These are phyloP conservation scores for Orientallactaga sibirica DNA, from an alignment of 2,797 vertebrate species.

Conservation along the genomic window DNA sequence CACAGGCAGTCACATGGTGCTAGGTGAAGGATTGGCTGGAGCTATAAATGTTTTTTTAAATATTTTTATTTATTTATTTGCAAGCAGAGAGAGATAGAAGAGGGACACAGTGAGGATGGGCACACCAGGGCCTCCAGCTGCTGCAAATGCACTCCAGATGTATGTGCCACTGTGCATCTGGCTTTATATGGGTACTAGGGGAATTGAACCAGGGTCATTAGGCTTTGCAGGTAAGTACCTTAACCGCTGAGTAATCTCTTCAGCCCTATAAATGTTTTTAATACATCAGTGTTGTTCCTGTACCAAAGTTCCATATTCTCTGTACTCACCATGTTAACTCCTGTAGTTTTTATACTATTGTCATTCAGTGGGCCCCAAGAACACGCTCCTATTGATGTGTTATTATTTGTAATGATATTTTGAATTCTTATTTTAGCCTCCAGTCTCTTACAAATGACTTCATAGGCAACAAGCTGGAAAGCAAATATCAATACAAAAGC, in stretches of 20 bases:
- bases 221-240: no score
- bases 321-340: neutral
- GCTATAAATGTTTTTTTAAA: neutral
- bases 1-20: no score
- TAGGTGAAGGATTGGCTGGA: neutral
- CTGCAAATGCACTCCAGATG: no score
- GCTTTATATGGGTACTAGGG: no score
- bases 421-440: conserved; percentile 41
- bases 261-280: neutral
- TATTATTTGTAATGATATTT: conserved; percentile 39
- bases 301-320: conserved; percentile 9
- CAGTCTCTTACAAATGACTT: conserved; percentile 38
- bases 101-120: no score
- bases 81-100: no score
- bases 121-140: no score
- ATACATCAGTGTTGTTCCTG: neutral
- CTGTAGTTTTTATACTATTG: neutral
- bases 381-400: neutral
- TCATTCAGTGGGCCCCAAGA: neutral
- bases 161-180: no score
- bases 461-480: neutral
- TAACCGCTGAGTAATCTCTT: no score
- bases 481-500: conserved; percentile 38
- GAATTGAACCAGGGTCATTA: no score
- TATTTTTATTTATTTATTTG: no score